Conservation (phyloP, 2,113 vertebrate genomes). For the Speoplatyrhinus poulsoni region DNA sequence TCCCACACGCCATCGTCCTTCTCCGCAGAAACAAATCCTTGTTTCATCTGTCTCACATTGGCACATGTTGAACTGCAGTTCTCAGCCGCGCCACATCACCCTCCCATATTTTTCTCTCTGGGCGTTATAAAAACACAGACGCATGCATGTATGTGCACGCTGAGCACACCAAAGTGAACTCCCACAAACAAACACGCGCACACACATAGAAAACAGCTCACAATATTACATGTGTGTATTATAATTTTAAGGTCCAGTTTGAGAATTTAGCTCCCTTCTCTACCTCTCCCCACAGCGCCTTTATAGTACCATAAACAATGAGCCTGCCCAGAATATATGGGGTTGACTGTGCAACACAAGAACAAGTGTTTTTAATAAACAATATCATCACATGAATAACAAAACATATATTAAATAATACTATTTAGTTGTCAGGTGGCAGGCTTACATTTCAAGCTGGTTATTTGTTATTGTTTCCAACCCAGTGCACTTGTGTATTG, state of each 20-base stretch:
- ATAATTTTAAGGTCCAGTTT: too few species aligned
- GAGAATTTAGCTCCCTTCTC: too few species aligned
- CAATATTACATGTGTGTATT: too few species aligned
- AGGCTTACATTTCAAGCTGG: not conserved
- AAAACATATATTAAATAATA: conserved; percentile 8
- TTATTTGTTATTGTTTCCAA: conserved; percentile 26
- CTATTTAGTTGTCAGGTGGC: conserved; percentile 20
- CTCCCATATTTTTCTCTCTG: conserved; percentile 17
- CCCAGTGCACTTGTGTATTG: not conserved
- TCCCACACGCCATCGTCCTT: conserved; percentile 62
- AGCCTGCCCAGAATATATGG: too few species aligned
- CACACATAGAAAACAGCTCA: conserved; percentile 1
- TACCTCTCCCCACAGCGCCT: too few species aligned
- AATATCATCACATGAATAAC: not conserved
- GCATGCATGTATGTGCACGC: not conserved
- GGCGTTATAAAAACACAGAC: not conserved
- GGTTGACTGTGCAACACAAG: too few species aligned
- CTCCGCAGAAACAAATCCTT: conserved; percentile 52
- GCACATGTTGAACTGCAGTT: conserved; percentile 41
- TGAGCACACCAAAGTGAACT: not conserved
- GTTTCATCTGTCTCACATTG: conserved; percentile 52
- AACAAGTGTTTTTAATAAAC: too few species aligned
- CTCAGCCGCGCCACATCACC: conserved; percentile 38
- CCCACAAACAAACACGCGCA: not conserved
- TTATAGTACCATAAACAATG: too few species aligned